phyloP scores from a whole-genome alignment of 2,888 invertebrate species.

The Agrotis exclamationis region DNA sequence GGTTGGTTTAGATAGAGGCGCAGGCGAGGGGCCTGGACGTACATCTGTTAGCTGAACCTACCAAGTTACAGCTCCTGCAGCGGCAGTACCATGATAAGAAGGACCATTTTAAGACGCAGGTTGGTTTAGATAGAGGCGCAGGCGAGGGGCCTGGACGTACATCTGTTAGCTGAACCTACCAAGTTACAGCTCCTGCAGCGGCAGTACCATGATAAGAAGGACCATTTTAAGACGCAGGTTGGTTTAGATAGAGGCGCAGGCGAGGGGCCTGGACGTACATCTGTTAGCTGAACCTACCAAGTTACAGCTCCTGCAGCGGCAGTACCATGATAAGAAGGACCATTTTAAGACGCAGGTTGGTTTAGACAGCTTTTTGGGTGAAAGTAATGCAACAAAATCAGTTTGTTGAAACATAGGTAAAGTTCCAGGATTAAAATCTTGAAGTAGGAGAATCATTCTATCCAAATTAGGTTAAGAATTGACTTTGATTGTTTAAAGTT shows the following conservation, averaged over 20 bases:
- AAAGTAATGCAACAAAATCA: too few relatives aligned
- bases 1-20: constrained; percentile 95
- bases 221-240: constrained; percentile 96
- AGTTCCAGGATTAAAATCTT: too few relatives aligned
- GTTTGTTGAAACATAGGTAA: too few relatives aligned
- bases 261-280: constrained; percentile 98
- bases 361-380: too few relatives aligned
- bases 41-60: constrained; percentile 99
- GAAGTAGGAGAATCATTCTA: too few relatives aligned
- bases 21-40: constrained; percentile 98
- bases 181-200: constrained; percentile 97
- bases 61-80: constrained; percentile 97
- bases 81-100: constrained; percentile 97
- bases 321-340: constrained; percentile 97
- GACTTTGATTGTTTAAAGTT: too few relatives aligned
- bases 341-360: constrained; percentile 96
- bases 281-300: constrained; percentile 99
- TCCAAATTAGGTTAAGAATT: too few relatives aligned
- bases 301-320: constrained; percentile 96
- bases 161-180: constrained; percentile 99
- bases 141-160: constrained; percentile 97
- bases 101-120: constrained; percentile 96
- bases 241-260: constrained; percentile 96
- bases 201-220: constrained; percentile 97
- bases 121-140: constrained; percentile 96